phyloP scores from a whole-genome alignment of 2,113 vertebrate species.

The Phaethon lepturus region DNA sequence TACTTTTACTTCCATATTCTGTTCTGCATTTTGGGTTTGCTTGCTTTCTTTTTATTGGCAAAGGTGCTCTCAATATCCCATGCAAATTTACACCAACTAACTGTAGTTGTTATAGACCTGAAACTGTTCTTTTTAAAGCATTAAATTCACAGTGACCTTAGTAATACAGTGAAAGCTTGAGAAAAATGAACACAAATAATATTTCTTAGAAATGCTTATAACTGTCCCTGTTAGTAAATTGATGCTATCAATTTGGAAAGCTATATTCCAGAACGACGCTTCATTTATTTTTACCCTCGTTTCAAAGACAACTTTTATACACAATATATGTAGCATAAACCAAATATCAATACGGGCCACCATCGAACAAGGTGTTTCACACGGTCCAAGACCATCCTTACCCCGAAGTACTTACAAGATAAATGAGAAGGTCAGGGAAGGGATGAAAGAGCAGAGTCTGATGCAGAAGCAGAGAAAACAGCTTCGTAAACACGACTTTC shows the following conservation, averaged over 20 bases:
- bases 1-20: neutral
- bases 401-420: neutral
- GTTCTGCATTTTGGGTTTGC: neutral
- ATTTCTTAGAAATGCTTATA: conserved; percentile 30
- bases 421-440: conserved; percentile 3
- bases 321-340: neutral
- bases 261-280: neutral
- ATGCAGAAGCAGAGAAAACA: neutral
- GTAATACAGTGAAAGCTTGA: neutral
- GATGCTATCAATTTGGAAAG: conserved; percentile 10
- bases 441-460: neutral
- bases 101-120: neutral
- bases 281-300: conserved; percentile 20
- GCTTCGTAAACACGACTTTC: neutral
- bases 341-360: conserved; percentile 17
- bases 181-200: neutral
- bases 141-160: neutral
- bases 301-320: conserved; percentile 17
- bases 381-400: neutral
- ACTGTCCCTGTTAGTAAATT: neutral
- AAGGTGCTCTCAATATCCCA: neutral
- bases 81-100: neutral
- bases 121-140: neutral
- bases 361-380: neutral
- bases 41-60: neutral